Evolutionary conservation across 2,797 vertebrate genomes (phyloP).

Genomic region (Simalia tracyae): DNA sequence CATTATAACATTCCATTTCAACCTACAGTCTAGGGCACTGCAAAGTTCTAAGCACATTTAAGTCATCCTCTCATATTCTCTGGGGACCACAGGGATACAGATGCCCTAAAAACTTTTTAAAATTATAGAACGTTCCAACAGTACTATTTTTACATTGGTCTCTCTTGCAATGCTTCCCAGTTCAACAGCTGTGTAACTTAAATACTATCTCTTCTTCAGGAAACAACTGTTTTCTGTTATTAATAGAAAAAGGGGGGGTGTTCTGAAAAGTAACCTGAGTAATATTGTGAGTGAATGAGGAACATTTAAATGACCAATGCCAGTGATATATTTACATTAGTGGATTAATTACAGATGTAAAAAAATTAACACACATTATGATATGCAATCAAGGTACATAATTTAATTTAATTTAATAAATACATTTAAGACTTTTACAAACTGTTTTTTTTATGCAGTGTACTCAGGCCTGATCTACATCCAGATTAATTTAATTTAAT

Average conservation of each 20-base stretch:
- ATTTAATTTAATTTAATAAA: background rate
- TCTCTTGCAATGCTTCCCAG: conserved; percentile 65
- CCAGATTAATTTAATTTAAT: background rate
- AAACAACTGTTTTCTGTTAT: conserved; percentile 52
- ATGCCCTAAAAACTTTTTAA: background rate
- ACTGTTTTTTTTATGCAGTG: background rate
- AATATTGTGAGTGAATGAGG: conserved; percentile 43
- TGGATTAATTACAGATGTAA: conserved; percentile 16
- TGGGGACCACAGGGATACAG: background rate
- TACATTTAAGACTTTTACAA: background rate
- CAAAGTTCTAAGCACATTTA: conserved; percentile 46
- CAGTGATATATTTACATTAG: conserved; percentile 25
- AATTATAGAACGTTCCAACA: conserved; percentile 60
- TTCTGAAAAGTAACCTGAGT: conserved; percentile 51
- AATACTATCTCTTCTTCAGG: background rate
- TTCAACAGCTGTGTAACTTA: conserved; percentile 66
- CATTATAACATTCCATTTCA: conserved; percentile 54
- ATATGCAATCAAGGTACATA: background rate
- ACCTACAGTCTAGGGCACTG: conserved; percentile 50
- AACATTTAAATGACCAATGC: conserved; percentile 49
- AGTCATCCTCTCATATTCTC: background rate
- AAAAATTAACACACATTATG: background rate
- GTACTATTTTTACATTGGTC: conserved; percentile 58
- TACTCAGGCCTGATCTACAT: background rate
- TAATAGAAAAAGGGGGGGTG: conserved; percentile 51